Evolutionary conservation across 2,113 vertebrate genomes (phyloP).

Genomic region (Chroicocephalus ridibundus): DNA sequence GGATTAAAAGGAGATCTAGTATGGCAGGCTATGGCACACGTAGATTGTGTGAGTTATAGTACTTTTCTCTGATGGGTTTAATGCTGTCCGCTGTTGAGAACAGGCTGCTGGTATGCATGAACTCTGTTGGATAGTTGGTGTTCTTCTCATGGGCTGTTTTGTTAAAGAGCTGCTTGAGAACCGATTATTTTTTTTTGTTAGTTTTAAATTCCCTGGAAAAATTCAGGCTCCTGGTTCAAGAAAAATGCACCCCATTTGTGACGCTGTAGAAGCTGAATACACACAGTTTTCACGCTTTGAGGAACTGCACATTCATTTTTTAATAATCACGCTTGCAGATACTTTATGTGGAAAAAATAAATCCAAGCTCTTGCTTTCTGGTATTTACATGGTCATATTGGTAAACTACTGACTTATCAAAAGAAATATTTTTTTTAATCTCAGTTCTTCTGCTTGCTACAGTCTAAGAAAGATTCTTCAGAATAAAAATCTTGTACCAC

Average conservation of each 20-base stretch:
- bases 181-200: not conserved
- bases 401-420: not conserved
- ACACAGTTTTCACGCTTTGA: not conserved
- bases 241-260: not conserved
- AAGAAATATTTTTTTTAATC: not conserved
- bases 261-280: not conserved
- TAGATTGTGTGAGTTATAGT: fast-evolving
- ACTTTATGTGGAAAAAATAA: not conserved
- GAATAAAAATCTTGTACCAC: not conserved
- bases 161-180: not conserved
- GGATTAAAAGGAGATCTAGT: not conserved
- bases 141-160: not conserved
- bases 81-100: not conserved
- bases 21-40: not conserved
- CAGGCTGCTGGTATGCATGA: not conserved
- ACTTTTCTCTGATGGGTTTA: not conserved
- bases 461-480: not conserved
- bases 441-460: not conserved
- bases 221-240: not conserved
- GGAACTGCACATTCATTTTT: not conserved
- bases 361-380: not conserved
- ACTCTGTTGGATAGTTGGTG: not conserved
- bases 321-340: not conserved
- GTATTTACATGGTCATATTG: not conserved
- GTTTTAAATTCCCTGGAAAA: not conserved